Conservation (phyloP, 2,797 vertebrate species). For the Esox lucius region DNA sequence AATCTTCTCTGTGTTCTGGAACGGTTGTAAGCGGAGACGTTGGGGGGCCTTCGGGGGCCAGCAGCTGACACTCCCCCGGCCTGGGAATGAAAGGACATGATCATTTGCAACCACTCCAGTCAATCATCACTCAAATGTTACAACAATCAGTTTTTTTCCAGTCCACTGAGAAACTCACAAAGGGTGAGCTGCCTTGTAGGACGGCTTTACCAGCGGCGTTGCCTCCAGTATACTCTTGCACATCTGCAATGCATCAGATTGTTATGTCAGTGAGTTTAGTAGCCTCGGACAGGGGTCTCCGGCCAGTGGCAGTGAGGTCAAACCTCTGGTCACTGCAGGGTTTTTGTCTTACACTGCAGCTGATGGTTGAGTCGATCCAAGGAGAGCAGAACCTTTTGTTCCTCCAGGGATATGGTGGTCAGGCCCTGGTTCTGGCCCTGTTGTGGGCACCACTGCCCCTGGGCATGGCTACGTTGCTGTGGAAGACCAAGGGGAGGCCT, state of each 20-base stretch:
- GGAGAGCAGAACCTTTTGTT: slow-evolving; percentile 83
- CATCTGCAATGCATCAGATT: slow-evolving; percentile 67
- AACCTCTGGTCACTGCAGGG: background rate
- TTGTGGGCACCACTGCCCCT: slow-evolving; percentile 23
- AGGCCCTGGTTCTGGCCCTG: slow-evolving; percentile 36
- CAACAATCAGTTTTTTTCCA: background rate
- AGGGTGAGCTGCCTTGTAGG: slow-evolving; percentile 59
- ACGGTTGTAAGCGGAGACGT: slow-evolving; percentile 53
- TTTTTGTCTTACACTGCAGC: slow-evolving; percentile 63
- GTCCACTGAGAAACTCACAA: slow-evolving; percentile 69
- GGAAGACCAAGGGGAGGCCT: slow-evolving; percentile 24
- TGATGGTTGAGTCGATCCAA: slow-evolving; percentile 76
- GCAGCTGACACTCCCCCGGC: slow-evolving; percentile 46
- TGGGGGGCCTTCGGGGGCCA: slow-evolving; percentile 48
- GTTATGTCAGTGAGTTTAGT: background rate
- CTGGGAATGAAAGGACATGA: slow-evolving; percentile 40
- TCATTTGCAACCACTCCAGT: background rate
- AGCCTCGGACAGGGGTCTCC: background rate
- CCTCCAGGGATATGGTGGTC: slow-evolving; percentile 79
- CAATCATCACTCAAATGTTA: background rate
- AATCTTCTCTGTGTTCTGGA: slow-evolving; percentile 64
- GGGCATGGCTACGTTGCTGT: slow-evolving; percentile 18
- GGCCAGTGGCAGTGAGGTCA: background rate
- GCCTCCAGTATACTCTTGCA: slow-evolving; percentile 68
- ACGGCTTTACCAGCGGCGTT: slow-evolving; percentile 59